A percentile compares a stretch with the other conserved stretches of the same genome.
These are phyloP conservation scores for Rhinoptilus africanus DNA, from an alignment of 2,113 vertebrate species.

Conservation along the genomic window DNA sequence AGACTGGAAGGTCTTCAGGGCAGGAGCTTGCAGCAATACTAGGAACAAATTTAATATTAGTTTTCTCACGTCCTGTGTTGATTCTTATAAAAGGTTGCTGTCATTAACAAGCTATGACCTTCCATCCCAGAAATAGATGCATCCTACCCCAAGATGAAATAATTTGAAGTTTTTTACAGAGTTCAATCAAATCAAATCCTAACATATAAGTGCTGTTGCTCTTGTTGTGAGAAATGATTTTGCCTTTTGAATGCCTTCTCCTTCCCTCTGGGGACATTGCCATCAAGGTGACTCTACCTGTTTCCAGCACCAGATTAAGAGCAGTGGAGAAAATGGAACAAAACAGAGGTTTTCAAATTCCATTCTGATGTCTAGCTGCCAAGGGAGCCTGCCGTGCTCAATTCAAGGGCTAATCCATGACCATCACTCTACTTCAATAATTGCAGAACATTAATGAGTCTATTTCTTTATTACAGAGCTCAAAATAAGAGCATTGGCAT, in stretches of 20 bases:
- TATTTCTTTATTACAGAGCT: conserved; percentile 53
- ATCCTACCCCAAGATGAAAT: background rate
- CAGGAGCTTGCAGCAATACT: background rate
- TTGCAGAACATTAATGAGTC: conserved; percentile 35
- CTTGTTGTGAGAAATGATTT: background rate
- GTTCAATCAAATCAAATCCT: background rate
- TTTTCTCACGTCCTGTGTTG: background rate
- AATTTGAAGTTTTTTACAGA: background rate
- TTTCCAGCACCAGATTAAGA: background rate
- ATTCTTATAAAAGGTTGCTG: background rate
- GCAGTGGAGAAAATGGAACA: conserved; percentile 5
- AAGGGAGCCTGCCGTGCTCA: background rate
- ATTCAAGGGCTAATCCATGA: conserved; percentile 3
- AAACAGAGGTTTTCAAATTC: background rate
- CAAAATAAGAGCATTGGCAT: conserved; percentile 39
- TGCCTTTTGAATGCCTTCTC: background rate
- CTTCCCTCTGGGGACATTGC: background rate
- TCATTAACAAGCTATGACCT: background rate
- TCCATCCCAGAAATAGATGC: background rate
- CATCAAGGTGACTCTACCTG: conserved; percentile 43
- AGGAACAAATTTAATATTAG: background rate
- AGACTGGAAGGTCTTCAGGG: background rate
- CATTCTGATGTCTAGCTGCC: background rate
- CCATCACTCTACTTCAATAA: conserved; percentile 33
- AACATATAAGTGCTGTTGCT: background rate